Evolutionary conservation across 2,113 vertebrate genomes (phyloP).

Genomic region (Bagarius yarrelli): DNA sequence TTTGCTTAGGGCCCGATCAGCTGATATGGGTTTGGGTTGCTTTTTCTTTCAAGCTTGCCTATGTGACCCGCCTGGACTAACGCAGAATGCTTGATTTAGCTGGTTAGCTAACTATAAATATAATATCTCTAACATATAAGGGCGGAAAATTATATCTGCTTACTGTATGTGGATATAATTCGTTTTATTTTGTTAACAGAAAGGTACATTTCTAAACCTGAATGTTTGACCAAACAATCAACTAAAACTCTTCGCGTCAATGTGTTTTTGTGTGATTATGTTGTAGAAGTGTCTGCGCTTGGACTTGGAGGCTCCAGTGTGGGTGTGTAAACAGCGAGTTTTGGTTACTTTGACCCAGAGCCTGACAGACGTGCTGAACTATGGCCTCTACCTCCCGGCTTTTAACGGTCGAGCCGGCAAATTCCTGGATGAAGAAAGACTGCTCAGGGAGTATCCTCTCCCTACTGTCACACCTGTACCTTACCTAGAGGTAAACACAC

Average conservation of each 20-base stretch:
- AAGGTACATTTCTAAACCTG: not conserved
- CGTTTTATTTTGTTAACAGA: not conserved
- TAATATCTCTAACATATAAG: no score
- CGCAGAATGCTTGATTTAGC: not conserved
- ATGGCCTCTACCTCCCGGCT: slow-evolving; percentile 96
- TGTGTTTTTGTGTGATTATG: slow-evolving; percentile 29
- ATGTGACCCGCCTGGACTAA: no score
- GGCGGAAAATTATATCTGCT: no score
- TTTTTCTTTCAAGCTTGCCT: no score
- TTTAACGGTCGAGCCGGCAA: slow-evolving; percentile 93
- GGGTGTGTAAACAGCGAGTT: slow-evolving; percentile 93
- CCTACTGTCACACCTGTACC: slow-evolving; percentile 88
- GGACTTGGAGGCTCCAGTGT: slow-evolving; percentile 89
- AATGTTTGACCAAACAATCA: not conserved
- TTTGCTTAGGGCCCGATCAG: no score
- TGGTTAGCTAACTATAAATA: not conserved
- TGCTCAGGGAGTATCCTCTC: slow-evolving; percentile 90
- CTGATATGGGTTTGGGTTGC: no score
- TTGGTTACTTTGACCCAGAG: slow-evolving; percentile 95
- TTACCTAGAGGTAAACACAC: slow-evolving; percentile 75
- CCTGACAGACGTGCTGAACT: slow-evolving; percentile 96
- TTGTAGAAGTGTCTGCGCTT: slow-evolving; percentile 91
- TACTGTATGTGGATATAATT: not conserved
- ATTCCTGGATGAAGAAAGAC: slow-evolving; percentile 94
- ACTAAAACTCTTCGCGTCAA: not conserved